phyloP scores from a whole-genome alignment of 2,888 invertebrate species.

The Rosalia funebris region DNA sequence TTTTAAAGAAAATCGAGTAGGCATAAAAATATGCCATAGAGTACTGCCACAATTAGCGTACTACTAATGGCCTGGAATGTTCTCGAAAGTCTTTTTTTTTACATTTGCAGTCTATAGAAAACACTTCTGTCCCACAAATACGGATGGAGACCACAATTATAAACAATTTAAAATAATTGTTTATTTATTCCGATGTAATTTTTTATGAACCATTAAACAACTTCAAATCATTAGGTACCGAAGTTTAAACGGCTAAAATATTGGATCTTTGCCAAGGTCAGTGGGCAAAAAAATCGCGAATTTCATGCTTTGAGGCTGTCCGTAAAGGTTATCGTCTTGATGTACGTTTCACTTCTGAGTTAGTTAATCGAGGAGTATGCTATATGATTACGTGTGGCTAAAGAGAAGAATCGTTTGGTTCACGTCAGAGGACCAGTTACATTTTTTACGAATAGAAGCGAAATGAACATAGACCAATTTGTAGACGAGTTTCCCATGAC shows the following conservation, averaged over 20 bases:
- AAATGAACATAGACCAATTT: neutral
- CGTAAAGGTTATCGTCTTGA: slow-evolving; percentile 32
- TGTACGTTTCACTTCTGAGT: slow-evolving; percentile 25
- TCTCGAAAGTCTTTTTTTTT: no score
- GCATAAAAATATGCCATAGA: no score
- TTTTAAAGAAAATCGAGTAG: no score
- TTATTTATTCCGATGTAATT: slow-evolving; percentile 1
- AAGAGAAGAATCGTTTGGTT: neutral
- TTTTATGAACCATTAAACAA: slow-evolving; percentile 12
- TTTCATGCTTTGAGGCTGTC: slow-evolving; percentile 32
- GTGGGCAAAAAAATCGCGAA: slow-evolving; percentile 28
- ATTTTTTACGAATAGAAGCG: neutral
- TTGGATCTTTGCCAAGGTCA: slow-evolving; percentile 38
- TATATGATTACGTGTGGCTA: neutral
- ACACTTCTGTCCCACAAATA: neutral
- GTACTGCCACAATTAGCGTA: no score
- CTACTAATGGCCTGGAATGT: no score
- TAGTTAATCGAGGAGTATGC: slow-evolving; percentile 24
- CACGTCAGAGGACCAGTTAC: neutral
- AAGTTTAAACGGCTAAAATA: slow-evolving; percentile 18
- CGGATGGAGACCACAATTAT: neutral
- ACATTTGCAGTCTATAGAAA: neutral
- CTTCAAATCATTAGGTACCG: slow-evolving; percentile 7
- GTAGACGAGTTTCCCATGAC: neutral
- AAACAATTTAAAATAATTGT: slow-evolving; percentile 3